Conservation (phyloP, 2,113 vertebrate genomes). For the Cranoglanis bouderius region DNA sequence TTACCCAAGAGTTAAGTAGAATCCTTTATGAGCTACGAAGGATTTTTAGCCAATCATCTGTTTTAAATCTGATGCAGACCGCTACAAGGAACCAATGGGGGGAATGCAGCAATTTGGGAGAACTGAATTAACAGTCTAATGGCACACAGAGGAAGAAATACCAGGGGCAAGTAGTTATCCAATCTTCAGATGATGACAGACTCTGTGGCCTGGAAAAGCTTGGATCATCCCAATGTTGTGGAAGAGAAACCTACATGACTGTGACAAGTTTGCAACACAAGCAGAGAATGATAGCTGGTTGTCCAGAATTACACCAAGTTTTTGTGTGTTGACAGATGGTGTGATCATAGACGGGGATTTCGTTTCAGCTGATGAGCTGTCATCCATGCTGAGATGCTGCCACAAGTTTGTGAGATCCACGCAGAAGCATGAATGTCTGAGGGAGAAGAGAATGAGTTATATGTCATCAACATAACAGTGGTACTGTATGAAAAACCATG, state of each 20-base stretch:
- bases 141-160: neutral
- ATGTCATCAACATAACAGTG: neutral
- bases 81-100: neutral
- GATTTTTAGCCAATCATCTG: neutral
- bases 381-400: neutral
- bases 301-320: neutral
- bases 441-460: neutral
- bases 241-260: neutral
- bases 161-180: neutral
- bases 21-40: neutral
- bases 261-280: constrained; percentile 1
- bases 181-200: neutral
- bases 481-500: neutral
- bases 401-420: neutral
- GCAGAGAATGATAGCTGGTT: constrained; percentile 1
- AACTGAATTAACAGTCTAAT: neutral
- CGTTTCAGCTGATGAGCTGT: constrained; percentile 11
- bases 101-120: neutral
- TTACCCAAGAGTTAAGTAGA: neutral
- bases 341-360: neutral
- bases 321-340: neutral
- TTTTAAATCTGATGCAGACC: neutral
- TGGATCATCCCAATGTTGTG: neutral
- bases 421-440: neutral
- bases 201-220: neutral